These are phyloP conservation scores for Mnemiopsis leidyi DNA, from an alignment of 37 sponge, comb jelly and placozoan species.

Conservation along the genomic window DNA sequence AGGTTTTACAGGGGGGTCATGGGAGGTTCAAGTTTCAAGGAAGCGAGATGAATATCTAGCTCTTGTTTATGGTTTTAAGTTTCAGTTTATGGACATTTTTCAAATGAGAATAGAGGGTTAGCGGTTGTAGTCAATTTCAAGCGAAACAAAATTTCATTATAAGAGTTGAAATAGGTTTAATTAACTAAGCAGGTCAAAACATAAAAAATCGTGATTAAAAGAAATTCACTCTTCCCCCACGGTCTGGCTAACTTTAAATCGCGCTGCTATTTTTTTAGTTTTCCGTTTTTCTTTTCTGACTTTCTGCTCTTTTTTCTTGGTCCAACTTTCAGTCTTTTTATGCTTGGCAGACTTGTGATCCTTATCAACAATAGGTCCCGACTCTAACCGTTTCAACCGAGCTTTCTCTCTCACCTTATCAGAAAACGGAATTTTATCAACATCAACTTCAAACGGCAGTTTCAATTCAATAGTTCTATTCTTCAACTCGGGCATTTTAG, in stretches of 20 bases:
- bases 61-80: too few species aligned
- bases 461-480: slow-evolving; percentile 18
- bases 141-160: too few species aligned
- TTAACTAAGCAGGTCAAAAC: neutral
- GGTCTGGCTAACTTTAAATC: neutral
- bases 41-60: too few species aligned
- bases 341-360: neutral
- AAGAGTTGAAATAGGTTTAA: too few species aligned
- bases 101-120: too few species aligned
- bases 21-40: too few species aligned
- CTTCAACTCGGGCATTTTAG: slow-evolving; percentile 91
- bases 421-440: neutral
- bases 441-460: neutral
- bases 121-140: too few species aligned
- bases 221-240: neutral
- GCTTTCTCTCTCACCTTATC: slow-evolving; percentile 52
- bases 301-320: slow-evolving; percentile 62
- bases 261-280: neutral
- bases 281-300: slow-evolving; percentile 35
- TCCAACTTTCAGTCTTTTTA: neutral
- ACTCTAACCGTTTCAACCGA: slow-evolving; percentile 53
- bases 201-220: neutral
- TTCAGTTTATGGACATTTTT: too few species aligned
- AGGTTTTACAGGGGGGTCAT: too few species aligned
- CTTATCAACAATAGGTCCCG: neutral